Evolutionary conservation across 2,797 vertebrate species (phyloP), one percentile per base, ranked within the genome.

Genomic region (Melanotaenia trifasciata): DNA sequence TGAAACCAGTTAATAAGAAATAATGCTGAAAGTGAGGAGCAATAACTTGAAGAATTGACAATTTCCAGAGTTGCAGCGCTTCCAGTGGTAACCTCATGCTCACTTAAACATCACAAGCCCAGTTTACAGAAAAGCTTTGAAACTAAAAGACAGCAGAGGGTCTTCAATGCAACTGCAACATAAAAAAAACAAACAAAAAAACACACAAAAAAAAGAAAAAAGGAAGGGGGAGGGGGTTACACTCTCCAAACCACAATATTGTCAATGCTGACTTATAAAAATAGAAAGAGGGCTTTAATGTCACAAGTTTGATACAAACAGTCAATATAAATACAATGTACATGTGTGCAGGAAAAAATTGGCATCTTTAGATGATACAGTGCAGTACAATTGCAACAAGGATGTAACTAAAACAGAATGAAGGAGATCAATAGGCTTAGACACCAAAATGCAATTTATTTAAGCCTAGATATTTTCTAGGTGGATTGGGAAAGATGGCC

Each of bases 251-350:
- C 33, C 28, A 70, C 2, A 56, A 26, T 4, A 64, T 47, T 18
- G 35, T 77, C 13, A 59, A 22, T 33, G 30, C 10, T 67, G 45
- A 80, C 36, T 30, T 78, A 72, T 7, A 84, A 87, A 86, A 86
- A 74, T 75, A 80, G 64, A 81, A 76, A 80, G 54, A 58, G 26
- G 38, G 33, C 62, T 80, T 64, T 63, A 28, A 76, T 70, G 22
- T 74, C 67, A 66, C 40, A 78, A 40, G 18, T 66, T 80, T 56
- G 60, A 67, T 40, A 72, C 14, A 28, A 38, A 6, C 30, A 58
- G 38, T 32, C 7, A 56, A 60, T 58, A 65, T 30, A 63, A 50
- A 50, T 50, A 22, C 47, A 50, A 50, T 11, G n/a, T 65, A 66
- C 38, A 72, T 36, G 18, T 20, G 47, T 50, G 36, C 58, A 30